Base-by-base conservation (phyloP, 2,797 vertebrate genomes). In the Petrocephalus schoutedeni region DNA sequence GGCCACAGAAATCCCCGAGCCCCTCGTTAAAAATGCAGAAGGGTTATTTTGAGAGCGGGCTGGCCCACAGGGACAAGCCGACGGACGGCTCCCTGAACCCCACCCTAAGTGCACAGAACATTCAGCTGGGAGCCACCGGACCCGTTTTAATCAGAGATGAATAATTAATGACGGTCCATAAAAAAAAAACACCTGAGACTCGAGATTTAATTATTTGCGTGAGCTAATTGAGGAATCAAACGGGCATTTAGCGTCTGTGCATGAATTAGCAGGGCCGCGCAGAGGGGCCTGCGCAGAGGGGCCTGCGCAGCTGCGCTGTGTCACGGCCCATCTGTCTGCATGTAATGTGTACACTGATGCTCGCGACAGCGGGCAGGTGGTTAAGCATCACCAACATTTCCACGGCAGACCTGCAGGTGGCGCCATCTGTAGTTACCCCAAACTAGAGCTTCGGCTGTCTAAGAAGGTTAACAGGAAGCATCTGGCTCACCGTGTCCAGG, bases 181-280 rank as follows among this genome's bases (percentile, higher is more conserved):
- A n/a, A 77, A 28, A 28, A 28, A 28, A 77, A 77, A 45, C 71
- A 77, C 36, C 71, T 77, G 71, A 77, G 16, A 77, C 41, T n/a
- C 71, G 5, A 19, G 71, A 45, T 45, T 77, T 41, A 77, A 77
- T 77, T 45, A 77, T 45, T 45, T 77, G 71, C 71, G 36, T 77
- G 71, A 77, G 71, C 71, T 45, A 45, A 77, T 45, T 77, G 36
- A 77, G 71, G n/a, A 77, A 77, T 77, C 71, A 77, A 77, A 45
- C 14, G 3, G 71, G 71, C 14, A 3, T 77, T 77, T 77, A 41
- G 36, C 19, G 32, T 77, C 36, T 77, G 36, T 9, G 71, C 71
- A 77, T 77, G 36, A 45, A 77, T 77, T 45, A 45, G 64, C 28
- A 36, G 64, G 64, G 64, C 64, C 14, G 64, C 28, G 28, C 64